A percentile compares a stretch with the other conserved stretches of the same genome.
phyloP scores from a whole-genome alignment of 2,888 invertebrate species.

The Agonopterix alstromeriana region DNA sequence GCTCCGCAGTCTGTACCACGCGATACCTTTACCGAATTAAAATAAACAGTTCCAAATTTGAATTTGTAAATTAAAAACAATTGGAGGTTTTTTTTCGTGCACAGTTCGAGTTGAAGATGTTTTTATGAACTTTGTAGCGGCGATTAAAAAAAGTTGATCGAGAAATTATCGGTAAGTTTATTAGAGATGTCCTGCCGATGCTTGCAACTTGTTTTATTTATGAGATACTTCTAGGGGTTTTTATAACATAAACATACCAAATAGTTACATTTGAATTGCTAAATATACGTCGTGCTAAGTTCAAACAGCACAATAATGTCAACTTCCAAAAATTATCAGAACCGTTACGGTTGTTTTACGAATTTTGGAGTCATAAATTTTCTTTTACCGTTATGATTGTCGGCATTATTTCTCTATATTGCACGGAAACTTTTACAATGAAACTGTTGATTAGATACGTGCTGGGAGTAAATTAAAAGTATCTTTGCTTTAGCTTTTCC shows the following conservation, averaged over 20 bases:
- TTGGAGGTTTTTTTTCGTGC: conserved; percentile 17
- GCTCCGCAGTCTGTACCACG: conserved; percentile 18
- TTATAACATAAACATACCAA: too few species aligned
- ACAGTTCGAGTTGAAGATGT: conserved; percentile 27
- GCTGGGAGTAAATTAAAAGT: conserved; percentile 7
- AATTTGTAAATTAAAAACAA: conserved; percentile 23
- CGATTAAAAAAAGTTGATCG: conserved; percentile 22
- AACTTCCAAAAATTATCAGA: too few species aligned
- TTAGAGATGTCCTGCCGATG: not conserved
- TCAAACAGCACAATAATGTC: not conserved
- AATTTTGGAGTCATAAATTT: too few species aligned
- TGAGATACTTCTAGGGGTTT: too few species aligned
- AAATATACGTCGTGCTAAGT: too few species aligned
- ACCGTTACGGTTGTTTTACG: too few species aligned
- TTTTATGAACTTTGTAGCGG: conserved; percentile 23
- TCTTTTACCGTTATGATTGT: too few species aligned
- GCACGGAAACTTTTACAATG: not conserved
- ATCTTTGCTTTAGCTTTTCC: conserved; percentile 3
- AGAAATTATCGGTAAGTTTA: conserved; percentile 34
- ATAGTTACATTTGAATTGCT: too few species aligned
- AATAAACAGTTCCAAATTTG: conserved; percentile 1
- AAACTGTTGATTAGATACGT: conserved; percentile 7
- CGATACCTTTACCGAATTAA: conserved; percentile 18
- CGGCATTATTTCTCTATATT: too few species aligned
- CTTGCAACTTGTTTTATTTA: too few species aligned